Base-by-base conservation (phyloP, 2,797 vertebrate species). In the Oceanodroma leucorhoa region DNA sequence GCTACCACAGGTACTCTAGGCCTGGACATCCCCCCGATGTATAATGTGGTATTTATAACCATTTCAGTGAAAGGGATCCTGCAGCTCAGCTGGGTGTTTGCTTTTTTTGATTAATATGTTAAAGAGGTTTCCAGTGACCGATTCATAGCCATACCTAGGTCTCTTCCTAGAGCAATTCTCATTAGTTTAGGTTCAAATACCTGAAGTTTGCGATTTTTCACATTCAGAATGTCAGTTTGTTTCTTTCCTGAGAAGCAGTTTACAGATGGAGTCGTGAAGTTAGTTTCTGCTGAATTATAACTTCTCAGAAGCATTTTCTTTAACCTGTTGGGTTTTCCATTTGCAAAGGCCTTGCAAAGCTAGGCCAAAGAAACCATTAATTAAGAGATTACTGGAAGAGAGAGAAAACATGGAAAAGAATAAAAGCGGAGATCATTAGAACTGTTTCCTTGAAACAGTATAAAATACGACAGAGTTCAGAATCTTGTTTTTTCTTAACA, bases 311-410 rank as follows among this genome's bases (percentile, higher is more conserved):
- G 19, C 61, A 62, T 61, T 91, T 93, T 78, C 41, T 79, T 72
- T 67, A 93, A 66, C 14, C 11, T 58, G 5, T 65, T 91, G 81
- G 43, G 16, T 65, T 86, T 93, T 81, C 50, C 24, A 30, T 65
- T 92, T 80, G 46, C 54, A 85, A 81, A 87, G 22, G 34, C 40
- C 45, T 80, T 87, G 57, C 38, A 86, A 62, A 92, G 60, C 36
- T 51, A 57, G 30, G 61, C 32, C 76, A 92, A 91, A 83, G 13
- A 75, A 93, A 45, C 50, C 20, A 30, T 48, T 88, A 65, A 89
- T 95, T 85, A 69, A 55, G 36, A 79, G 18, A 81, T 90, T 92
- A 76, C 73, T 76, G 29, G 26, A 93, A 91, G 24, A 81, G 34
- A 81, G 75, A 78, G 27, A 81, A 93, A 78, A 40, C 58, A 65